These are phyloP conservation scores for Lasiurus cinereus DNA, from an alignment of 2,113 vertebrate genomes.

Conservation along the genomic window DNA sequence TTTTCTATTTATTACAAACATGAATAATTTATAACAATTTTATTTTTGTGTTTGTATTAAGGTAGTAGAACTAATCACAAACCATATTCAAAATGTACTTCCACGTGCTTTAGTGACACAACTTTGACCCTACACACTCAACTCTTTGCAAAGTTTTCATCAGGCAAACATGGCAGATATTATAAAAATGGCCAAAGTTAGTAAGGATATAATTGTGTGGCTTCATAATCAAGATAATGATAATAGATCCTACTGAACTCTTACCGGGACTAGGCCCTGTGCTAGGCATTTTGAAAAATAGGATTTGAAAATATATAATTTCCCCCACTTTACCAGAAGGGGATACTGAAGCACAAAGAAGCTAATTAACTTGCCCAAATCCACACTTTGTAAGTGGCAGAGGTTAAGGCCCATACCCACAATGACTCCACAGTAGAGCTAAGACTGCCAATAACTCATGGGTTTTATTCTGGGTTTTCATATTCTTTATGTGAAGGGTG, in stretches of 20 bases:
- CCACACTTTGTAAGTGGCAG: neutral
- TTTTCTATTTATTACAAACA: neutral
- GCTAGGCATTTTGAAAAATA: slow-evolving; percentile 31
- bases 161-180: neutral
- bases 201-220: neutral
- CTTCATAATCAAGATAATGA: neutral
- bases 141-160: slow-evolving; percentile 7
- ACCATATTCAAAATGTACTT: slow-evolving; percentile 4
- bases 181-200: neutral
- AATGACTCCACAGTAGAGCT: neutral
- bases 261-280: neutral
- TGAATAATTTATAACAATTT: slow-evolving; percentile 14
- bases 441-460: neutral
- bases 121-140: slow-evolving; percentile 5
- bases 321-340: neutral
- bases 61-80: neutral
- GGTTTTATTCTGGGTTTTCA: neutral
- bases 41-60: slow-evolving; percentile 5
- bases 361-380: neutral
- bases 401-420: neutral
- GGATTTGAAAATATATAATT: neutral
- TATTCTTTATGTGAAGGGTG: neutral
- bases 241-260: neutral
- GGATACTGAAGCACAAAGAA: neutral
- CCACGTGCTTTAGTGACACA: neutral